Percentiles rank a stretch among this genome's conserved stretches.
phyloP scores from a whole-genome alignment of 2,113 vertebrate species.

The Ibidorhyncha struthersii region DNA sequence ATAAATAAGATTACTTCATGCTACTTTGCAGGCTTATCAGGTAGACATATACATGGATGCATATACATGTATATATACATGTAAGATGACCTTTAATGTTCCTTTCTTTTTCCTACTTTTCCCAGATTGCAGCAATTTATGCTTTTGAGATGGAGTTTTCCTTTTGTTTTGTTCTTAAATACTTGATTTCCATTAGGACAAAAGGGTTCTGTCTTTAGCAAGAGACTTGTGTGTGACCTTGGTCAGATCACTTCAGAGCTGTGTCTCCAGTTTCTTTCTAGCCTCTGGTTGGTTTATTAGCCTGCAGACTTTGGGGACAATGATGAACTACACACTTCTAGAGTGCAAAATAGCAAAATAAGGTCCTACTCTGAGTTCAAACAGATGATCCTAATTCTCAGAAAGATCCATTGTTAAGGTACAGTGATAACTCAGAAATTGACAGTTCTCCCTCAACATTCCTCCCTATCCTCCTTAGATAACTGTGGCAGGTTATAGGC shows the following conservation, averaged over 20 bases:
- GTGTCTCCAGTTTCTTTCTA: not conserved
- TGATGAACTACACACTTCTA: not conserved
- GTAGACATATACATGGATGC: not conserved
- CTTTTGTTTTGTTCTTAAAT: not conserved
- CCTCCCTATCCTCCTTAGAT: not conserved
- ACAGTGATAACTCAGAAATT: not conserved
- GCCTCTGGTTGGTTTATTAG: not conserved
- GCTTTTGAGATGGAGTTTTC: not conserved
- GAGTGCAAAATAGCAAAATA: not conserved
- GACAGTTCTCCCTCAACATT: not conserved
- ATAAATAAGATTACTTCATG: not conserved
- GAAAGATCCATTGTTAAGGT: not conserved
- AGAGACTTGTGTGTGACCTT: not conserved
- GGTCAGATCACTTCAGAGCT: not conserved
- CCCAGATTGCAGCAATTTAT: not conserved
- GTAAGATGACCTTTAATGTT: accelerated
- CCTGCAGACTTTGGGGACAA: not conserved
- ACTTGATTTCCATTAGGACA: not conserved
- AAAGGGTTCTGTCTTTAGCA: not conserved
- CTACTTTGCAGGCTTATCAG: not conserved
- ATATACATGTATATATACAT: too few relatives aligned
- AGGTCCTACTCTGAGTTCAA: not conserved
- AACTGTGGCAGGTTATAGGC: not conserved
- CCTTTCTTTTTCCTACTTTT: not conserved
- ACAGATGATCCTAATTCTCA: too few relatives aligned